phyloP scores from a whole-genome alignment of 2,797 vertebrate genomes.

The Aphelocoma californica region DNA sequence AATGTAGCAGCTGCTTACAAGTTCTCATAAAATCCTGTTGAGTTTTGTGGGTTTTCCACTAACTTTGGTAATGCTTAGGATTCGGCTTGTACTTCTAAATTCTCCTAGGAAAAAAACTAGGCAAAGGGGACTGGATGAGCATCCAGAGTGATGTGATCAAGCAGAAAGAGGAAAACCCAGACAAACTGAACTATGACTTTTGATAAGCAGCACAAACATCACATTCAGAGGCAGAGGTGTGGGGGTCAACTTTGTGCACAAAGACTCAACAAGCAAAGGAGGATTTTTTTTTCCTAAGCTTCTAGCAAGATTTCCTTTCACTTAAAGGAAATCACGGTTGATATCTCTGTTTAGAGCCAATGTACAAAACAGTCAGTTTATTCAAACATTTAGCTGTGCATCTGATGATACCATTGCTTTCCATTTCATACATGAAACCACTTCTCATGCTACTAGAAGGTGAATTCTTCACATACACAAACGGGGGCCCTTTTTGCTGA shows the following conservation, averaged over 20 bases:
- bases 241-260: neutral
- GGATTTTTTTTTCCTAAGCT: neutral
- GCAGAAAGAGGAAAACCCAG: conserved; percentile 21
- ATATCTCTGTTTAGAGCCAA: neutral
- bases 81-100: neutral
- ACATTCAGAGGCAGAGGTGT: conserved; percentile 16
- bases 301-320: neutral
- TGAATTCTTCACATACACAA: neutral
- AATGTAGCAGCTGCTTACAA: conserved; percentile 1
- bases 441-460: neutral
- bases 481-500: neutral
- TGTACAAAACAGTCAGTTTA: neutral
- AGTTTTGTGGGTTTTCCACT: neutral
- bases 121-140: neutral
- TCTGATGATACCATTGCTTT: neutral
- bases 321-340: neutral
- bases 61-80: neutral
- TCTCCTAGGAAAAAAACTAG: neutral
- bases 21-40: neutral
- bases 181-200: conserved; percentile 26
- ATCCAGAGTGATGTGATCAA: neutral
- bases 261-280: conserved; percentile 13
- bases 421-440: neutral
- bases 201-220: conserved; percentile 6
- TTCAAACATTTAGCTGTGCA: neutral